These are phyloP conservation scores for Pipra filicauda DNA, from an alignment of 2,113 vertebrate species.

Conservation along the genomic window DNA sequence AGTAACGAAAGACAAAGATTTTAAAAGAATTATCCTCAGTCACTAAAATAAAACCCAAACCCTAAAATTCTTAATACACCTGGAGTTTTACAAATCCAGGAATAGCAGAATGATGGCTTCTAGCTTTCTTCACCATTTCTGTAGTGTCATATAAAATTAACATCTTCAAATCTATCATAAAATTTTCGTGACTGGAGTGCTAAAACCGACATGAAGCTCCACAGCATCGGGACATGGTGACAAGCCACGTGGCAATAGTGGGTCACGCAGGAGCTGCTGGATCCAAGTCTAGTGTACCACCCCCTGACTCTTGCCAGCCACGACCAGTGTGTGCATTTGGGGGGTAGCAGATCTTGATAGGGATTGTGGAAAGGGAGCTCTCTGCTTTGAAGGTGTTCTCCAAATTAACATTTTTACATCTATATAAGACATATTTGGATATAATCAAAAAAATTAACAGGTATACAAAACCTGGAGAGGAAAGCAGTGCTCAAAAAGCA, in stretches of 20 bases:
- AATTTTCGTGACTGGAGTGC: accelerated
- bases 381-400: neutral
- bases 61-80: neutral
- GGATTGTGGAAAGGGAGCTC: neutral
- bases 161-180: neutral
- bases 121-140: neutral
- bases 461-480: neutral
- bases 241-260: accelerated
- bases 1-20: neutral
- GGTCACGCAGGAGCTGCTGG: neutral
- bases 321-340: accelerated
- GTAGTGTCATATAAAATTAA: neutral
- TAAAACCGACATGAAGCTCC: neutral
- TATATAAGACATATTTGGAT: neutral
- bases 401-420: neutral
- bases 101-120: neutral
- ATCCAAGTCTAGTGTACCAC: neutral
- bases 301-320: neutral
- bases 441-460: neutral
- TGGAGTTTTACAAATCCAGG: neutral
- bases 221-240: neutral
- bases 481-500: neutral
- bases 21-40: neutral
- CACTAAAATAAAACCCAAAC: neutral
- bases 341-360: neutral